Base-by-base conservation (phyloP, 2,113 vertebrate genomes). In the Psittacula cyanocephala region DNA sequence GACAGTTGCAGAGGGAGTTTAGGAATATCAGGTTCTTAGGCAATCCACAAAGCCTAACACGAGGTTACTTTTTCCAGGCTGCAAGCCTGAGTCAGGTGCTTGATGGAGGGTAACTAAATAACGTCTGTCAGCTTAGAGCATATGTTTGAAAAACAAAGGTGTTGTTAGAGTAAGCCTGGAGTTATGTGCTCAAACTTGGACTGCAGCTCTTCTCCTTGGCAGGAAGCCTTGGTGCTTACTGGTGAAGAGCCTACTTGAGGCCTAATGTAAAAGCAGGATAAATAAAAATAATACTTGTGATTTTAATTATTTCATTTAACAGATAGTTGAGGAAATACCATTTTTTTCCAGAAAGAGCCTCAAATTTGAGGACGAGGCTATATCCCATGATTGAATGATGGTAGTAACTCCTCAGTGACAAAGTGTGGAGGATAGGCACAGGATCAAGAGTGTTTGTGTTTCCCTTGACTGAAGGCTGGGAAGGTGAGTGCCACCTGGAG, bases 31-130 rank as follows among this genome's bases (percentile, higher is more conserved):
- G 24, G 52, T 82, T 95, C 86, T 95, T 84, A 87, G 69, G 88
- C 64, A 93, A 89, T 60, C 50, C 89, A 62, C 47, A 87, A 91
- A 91, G 72, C n/a, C 80, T 86, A 84, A 81, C 57, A 89, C 60
- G 93, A 95, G 83, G 57, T 81, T 93, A 95, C 25, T 94, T 97
- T 97, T 96, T 96, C 95, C 87, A 95, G 93, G 94, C 94, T 95
- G 91, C 91, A 93, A 95, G 86, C 89, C 94, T 86, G 91, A 87
- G 94, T 95, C 95, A 93, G 89, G 89, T 95, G 93, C 82, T 71
- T 86, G 47, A 67, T 43, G 31, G 60, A 93, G 72, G 20, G 83
- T 81, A 88, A 86, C 76, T 62, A 80, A 91, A 79, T 88, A 80
- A 81, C n/a, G 92, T 90, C 72, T 93, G 76, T 60, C 68, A 88